phyloP scores from a whole-genome alignment of 2,113 vertebrate genomes.

The Istiophorus platypterus region DNA sequence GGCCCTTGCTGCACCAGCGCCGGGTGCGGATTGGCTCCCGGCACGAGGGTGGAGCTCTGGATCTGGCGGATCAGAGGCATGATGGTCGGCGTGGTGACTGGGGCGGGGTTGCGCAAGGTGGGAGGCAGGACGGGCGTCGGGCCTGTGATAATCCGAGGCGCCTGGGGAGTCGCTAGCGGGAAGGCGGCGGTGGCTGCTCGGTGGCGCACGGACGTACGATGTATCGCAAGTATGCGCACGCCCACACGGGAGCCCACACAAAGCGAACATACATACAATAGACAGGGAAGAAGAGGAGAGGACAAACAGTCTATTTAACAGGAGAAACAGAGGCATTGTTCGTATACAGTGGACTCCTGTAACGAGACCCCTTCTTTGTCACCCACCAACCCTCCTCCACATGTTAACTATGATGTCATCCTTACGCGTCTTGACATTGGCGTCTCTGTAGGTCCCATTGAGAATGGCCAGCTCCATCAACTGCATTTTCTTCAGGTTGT shows the following conservation, averaged over 20 bases:
- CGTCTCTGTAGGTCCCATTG: conserved; percentile 99
- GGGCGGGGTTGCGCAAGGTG: conserved; percentile 91
- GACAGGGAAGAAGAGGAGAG: conserved; percentile 66
- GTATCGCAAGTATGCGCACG: conserved; percentile 58
- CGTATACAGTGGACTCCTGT: conserved; percentile 77
- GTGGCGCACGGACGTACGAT: conserved; percentile 49
- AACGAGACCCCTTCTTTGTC: conserved; percentile 57
- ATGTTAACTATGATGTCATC: conserved; percentile 67
- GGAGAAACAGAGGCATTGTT: conserved; percentile 73
- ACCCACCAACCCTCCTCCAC: conserved; percentile 68
- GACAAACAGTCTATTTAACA: conserved; percentile 75
- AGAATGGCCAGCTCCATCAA: conserved; percentile 99
- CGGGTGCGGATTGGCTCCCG: conserved; percentile 93
- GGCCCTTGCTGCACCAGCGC: conserved; percentile 93
- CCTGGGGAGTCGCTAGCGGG: conserved; percentile 95
- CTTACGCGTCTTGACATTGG: conserved; percentile 99
- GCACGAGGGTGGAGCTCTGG: conserved; percentile 94
- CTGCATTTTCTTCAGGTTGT: conserved; percentile 99
- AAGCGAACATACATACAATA: conserved; percentile 56
- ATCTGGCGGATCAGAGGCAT: conserved; percentile 99
- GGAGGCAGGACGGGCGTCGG: conserved; percentile 93
- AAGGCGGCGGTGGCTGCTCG: conserved; percentile 92
- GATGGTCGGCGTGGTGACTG: conserved; percentile 91
- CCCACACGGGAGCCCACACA: conserved; percentile 41
- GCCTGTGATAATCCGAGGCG: conserved; percentile 95